A percentile compares a stretch with the other conserved stretches of the same genome.
These are phyloP conservation scores for Mionectes olivaceus DNA, from an alignment of 2,797 vertebrate genomes.

Conservation along the genomic window DNA sequence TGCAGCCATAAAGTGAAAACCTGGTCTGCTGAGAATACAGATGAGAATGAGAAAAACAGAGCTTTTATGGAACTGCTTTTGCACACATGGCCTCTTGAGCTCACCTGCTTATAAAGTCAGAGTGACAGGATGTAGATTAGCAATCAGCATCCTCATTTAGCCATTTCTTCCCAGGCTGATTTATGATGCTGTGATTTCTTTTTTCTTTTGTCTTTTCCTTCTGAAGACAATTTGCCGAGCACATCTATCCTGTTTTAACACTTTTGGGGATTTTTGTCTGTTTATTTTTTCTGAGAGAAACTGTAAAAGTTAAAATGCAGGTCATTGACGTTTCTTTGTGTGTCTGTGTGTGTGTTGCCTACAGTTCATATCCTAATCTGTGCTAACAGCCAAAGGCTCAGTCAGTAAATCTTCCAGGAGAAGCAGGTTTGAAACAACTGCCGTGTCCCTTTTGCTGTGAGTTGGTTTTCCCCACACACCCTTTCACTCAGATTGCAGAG, in stretches of 20 bases:
- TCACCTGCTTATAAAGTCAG: conserved; percentile 2
- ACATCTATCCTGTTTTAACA: background rate
- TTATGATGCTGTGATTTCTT: background rate
- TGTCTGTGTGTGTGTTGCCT: background rate
- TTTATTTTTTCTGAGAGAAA: background rate
- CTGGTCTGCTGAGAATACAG: conserved; percentile 33
- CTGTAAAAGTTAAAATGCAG: background rate
- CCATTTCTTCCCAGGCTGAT: background rate
- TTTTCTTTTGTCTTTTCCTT: background rate
- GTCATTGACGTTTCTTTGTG: background rate
- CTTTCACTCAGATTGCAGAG: background rate
- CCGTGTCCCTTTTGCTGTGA: background rate
- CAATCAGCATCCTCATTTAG: conserved; percentile 23
- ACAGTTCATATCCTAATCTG: background rate
- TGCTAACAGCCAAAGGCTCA: background rate
- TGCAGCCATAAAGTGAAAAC: conserved; percentile 39
- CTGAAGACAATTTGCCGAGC: background rate
- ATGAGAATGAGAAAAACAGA: background rate
- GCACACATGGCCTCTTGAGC: background rate
- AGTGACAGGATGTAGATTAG: conserved; percentile 43
- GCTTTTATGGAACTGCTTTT: background rate
- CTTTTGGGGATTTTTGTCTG: background rate
- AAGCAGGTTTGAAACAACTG: background rate
- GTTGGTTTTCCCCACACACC: background rate
- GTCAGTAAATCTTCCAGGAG: background rate